Percentiles rank a stretch among this genome's conserved stretches.
phyloP scores from a whole-genome alignment of 1,140 invertebrate species.

The Calephelis virginiensis region DNA sequence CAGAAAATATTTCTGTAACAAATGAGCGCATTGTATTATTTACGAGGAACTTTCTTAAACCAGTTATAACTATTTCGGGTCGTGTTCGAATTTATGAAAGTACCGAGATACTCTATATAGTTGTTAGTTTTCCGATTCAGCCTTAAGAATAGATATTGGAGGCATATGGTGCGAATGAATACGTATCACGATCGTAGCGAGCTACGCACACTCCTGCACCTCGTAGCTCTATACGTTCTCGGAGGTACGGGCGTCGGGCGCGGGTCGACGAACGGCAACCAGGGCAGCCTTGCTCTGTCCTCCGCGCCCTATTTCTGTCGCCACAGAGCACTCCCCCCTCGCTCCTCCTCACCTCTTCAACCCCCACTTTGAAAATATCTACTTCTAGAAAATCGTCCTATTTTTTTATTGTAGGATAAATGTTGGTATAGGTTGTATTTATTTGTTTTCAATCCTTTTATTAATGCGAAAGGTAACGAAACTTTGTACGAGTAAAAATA shows the following conservation, averaged over 20 bases:
- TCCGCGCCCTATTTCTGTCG: constrained; percentile 76
- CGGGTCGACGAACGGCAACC: constrained; percentile 70
- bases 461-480: no score
- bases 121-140: constrained; percentile 11
- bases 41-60: no score
- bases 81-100: no score
- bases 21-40: no score
- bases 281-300: constrained; percentile 77
- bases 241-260: constrained; percentile 44
- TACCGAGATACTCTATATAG: not conserved
- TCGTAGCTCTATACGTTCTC: constrained; percentile 42
- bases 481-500: no score
- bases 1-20: no score
- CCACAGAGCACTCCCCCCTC: constrained; percentile 48
- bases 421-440: no score
- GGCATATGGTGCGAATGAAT: constrained; percentile 29
- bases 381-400: constrained; percentile 35
- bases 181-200: constrained; percentile 47
- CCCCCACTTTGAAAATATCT: constrained; percentile 55
- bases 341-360: constrained; percentile 35
- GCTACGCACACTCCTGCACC: constrained; percentile 45
- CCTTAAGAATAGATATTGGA: constrained; percentile 24
- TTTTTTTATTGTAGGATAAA: not conserved
- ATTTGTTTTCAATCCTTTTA: no score
- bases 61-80: no score